These are phyloP conservation scores for Apodemia hepburni DNA, from an alignment of 2,888 invertebrate genomes.

Conservation along the genomic window DNA sequence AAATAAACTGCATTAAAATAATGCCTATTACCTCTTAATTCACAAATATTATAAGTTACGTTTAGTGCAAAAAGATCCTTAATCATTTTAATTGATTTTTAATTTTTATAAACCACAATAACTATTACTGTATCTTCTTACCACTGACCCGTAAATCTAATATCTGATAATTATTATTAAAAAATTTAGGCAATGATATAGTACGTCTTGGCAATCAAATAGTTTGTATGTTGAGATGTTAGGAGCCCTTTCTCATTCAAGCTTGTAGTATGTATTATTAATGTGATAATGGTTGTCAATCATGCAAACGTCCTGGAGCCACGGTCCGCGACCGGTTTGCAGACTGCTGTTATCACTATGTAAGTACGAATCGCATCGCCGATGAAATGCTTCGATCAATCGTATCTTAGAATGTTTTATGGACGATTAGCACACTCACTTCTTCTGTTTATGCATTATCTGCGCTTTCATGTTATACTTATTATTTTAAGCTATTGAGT, in stretches of 20 bases:
- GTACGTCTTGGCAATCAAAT: no score
- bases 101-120: no score
- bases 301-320: conserved; percentile 74
- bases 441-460: conserved; percentile 66
- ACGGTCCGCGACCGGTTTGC: conserved; percentile 61
- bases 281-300: conserved; percentile 78
- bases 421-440: conserved; percentile 52
- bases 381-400: conserved; percentile 60
- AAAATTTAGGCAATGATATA: no score
- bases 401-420: conserved; percentile 59
- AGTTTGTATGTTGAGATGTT: conserved; percentile 33
- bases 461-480: conserved; percentile 48
- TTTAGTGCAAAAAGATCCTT: no score
- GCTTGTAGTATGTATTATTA: conserved; percentile 73
- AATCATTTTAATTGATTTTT: no score
- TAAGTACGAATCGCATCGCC: conserved; percentile 73
- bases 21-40: no score
- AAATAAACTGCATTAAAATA: no score
- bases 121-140: no score
- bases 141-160: no score
- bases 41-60: no score
- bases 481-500: conserved; percentile 13
- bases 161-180: no score
- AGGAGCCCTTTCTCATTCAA: conserved; percentile 51
- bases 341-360: conserved; percentile 59